Evolutionary conservation across 2,797 vertebrate species (phyloP).

Genomic region (Percopsis omiscomaycus): DNA sequence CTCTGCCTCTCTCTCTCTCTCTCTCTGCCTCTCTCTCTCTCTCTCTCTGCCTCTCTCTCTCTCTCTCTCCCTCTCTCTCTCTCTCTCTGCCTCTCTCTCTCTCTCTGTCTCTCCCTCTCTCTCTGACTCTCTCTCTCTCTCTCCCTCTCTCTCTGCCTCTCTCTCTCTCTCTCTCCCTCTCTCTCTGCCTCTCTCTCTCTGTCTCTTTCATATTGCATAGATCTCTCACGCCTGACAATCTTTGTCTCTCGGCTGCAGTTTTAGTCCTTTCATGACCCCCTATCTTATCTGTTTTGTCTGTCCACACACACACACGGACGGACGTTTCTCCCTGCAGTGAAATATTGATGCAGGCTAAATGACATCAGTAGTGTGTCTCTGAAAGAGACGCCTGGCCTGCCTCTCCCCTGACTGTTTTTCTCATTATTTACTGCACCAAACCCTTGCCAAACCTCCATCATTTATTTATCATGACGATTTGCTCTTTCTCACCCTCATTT

Average conservation of each 20-base stretch:
- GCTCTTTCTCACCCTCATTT: slow-evolving; percentile 37
- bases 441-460: slow-evolving; percentile 39
- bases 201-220: background rate
- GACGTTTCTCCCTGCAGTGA: slow-evolving; percentile 31
- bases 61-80: slow-evolving; percentile 17
- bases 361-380: slow-evolving; percentile 63
- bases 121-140: slow-evolving; percentile 29
- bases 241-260: too few species aligned
- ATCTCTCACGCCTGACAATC: too few species aligned
- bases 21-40: slow-evolving; percentile 23
- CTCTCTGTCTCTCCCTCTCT: slow-evolving; percentile 21
- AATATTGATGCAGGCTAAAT: slow-evolving; percentile 74
- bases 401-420: slow-evolving; percentile 58
- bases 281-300: background rate
- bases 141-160: background rate
- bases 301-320: too few species aligned
- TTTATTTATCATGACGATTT: slow-evolving; percentile 66
- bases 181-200: slow-evolving; percentile 10
- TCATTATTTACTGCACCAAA: slow-evolving; percentile 47
- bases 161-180: background rate
- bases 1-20: slow-evolving; percentile 19
- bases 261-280: background rate
- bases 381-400: slow-evolving; percentile 53
- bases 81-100: slow-evolving; percentile 9
- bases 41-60: background rate